A percentile compares a stretch with the other conserved stretches of the same genome.
Evolutionary conservation across 1,140 invertebrate species (phyloP).

Genomic region (Drosophila littoralis): DNA sequence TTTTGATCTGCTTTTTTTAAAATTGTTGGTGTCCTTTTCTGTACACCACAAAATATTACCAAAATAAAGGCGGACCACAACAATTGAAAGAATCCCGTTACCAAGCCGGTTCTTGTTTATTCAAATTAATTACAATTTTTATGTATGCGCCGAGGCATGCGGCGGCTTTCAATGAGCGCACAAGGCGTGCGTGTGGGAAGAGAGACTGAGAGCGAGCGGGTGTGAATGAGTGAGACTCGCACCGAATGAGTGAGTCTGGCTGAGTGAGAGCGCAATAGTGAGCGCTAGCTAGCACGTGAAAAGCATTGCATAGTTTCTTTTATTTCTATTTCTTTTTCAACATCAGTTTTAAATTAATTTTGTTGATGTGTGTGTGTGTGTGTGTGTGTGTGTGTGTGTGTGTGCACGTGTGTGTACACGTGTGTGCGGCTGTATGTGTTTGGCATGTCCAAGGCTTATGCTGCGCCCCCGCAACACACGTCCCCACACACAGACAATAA

Average conservation of each 20-base stretch:
- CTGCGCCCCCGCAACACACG: background rate
- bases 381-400: slow-evolving; percentile 5
- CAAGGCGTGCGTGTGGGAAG: slow-evolving; percentile 1
- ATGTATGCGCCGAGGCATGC: slow-evolving; percentile 43
- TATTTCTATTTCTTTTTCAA: slow-evolving; percentile 23
- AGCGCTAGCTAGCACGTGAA: slow-evolving; percentile 36
- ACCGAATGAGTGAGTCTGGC: background rate
- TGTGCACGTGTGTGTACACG: slow-evolving; percentile 1
- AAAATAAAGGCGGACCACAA: slow-evolving; percentile 32
- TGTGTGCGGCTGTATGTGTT: background rate
- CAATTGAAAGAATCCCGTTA: slow-evolving; percentile 22
- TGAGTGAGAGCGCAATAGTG: background rate
- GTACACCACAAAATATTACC: slow-evolving; percentile 64
- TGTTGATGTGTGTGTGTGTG: background rate
- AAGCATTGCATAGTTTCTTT: slow-evolving; percentile 49
- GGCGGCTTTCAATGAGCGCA: slow-evolving; percentile 29
- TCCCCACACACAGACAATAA: slow-evolving; percentile 59
- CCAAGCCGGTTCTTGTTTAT: slow-evolving; percentile 49
- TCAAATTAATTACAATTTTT: slow-evolving; percentile 52
- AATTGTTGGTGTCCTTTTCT: slow-evolving; percentile 26
- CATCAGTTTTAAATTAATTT: slow-evolving; percentile 71
- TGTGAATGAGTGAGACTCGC: background rate
- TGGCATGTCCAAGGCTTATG: slow-evolving; percentile 35
- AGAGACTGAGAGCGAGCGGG: background rate
- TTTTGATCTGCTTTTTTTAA: too few species aligned